A percentile compares a stretch with the other conserved stretches of the same genome.
Conservation (phyloP, 2,797 vertebrate genomes). For the Pagetopsis macropterus region DNA sequence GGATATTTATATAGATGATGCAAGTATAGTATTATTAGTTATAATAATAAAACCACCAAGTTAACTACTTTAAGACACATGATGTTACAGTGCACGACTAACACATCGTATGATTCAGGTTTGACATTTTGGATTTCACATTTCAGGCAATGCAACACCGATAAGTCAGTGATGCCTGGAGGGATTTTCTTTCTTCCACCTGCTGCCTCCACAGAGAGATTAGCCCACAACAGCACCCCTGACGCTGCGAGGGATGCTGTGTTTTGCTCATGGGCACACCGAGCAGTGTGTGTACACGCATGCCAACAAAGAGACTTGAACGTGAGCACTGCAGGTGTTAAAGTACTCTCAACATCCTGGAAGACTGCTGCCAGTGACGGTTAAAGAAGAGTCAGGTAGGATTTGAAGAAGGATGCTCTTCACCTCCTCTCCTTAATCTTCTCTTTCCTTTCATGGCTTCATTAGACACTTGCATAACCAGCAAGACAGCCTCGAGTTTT, state of each 20-base stretch:
- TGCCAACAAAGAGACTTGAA: conserved; percentile 45
- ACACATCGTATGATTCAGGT: conserved; percentile 18
- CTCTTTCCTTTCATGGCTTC: conserved; percentile 35
- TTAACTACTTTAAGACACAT: conserved; percentile 14
- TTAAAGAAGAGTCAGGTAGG: conserved; percentile 12
- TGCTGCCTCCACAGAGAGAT: conserved; percentile 62
- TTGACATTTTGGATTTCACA: conserved; percentile 43
- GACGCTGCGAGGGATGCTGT: conserved; percentile 43
- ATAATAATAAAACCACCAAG: conserved; percentile 8
- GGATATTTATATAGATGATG: neutral
- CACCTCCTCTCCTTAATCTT: conserved; percentile 31
- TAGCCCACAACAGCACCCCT: conserved; percentile 45
- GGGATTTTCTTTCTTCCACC: conserved; percentile 60
- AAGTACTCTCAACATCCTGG: conserved; percentile 26
- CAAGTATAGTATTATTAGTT: conserved; percentile 18
- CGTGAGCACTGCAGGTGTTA: conserved; percentile 33
- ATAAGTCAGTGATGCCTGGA: conserved; percentile 52
- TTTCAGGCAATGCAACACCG: conserved; percentile 31
- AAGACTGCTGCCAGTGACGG: conserved; percentile 24
- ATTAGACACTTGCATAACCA: conserved; percentile 51
- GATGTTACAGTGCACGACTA: neutral
- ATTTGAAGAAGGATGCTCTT: conserved; percentile 16
- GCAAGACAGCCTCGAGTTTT: conserved; percentile 34
- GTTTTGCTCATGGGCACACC: conserved; percentile 55
- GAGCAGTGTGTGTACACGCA: conserved; percentile 21